phyloP scores from a whole-genome alignment of 2,113 vertebrate species.

The Cololabis saira region DNA sequence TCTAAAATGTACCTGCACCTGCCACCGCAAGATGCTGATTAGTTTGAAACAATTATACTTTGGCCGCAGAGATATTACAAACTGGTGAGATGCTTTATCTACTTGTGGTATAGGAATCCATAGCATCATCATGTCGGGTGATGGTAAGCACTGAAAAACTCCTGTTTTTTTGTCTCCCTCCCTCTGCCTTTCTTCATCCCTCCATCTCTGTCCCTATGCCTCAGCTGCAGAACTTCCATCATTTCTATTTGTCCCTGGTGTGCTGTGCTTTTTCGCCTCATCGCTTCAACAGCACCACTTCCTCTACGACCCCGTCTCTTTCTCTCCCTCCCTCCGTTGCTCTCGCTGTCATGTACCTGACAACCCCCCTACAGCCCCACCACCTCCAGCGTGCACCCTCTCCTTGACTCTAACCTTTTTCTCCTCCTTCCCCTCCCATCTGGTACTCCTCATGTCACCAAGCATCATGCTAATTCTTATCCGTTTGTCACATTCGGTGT shows the following conservation, averaged over 20 bases:
- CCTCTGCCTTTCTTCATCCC: conserved; percentile 28
- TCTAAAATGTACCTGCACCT: too few species aligned
- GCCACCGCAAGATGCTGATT: too few species aligned
- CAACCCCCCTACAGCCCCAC: conserved; percentile 10
- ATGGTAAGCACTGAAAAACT: conserved; percentile 41
- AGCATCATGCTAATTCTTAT: conserved; percentile 54
- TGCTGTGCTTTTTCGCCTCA: conserved; percentile 71
- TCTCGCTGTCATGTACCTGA: conserved; percentile 34
- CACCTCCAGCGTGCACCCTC: conserved; percentile 39
- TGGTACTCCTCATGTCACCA: conserved; percentile 36
- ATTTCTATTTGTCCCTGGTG: conserved; percentile 68
- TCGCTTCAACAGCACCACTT: conserved; percentile 48
- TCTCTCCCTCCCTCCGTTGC: not conserved
- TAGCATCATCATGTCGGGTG: conserved; percentile 34
- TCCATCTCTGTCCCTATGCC: conserved; percentile 35
- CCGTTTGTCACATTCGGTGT: conserved; percentile 50
- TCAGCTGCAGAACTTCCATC: conserved; percentile 69
- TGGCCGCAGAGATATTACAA: too few species aligned
- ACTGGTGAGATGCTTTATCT: too few species aligned
- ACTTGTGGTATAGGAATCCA: too few species aligned
- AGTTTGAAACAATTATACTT: too few species aligned
- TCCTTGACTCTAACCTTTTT: conserved; percentile 51
- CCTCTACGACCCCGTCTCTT: not conserved
- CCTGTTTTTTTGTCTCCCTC: conserved; percentile 32
- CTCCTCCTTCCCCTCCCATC: conserved; percentile 14